Percentiles rank a stretch among this genome's conserved stretches.
Conservation (phyloP, 1,140 invertebrate species). For the Drosophila kohkoa region DNA sequence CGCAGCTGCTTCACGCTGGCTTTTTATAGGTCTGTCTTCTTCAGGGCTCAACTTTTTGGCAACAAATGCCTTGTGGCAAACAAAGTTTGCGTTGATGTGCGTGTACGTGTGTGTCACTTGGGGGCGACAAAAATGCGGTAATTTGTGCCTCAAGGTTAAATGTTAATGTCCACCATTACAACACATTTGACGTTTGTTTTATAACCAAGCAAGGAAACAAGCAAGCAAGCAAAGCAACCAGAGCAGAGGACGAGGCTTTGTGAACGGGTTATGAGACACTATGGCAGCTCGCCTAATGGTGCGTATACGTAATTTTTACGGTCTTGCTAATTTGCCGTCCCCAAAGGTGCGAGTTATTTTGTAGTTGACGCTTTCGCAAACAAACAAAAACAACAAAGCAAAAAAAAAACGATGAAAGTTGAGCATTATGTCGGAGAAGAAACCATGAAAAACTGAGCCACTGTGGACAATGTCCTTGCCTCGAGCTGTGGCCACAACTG, state of each 20-base stretch:
- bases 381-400: neutral
- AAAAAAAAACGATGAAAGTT: constrained; percentile 19
- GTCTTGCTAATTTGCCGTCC: constrained; percentile 60
- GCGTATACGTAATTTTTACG: constrained; percentile 70
- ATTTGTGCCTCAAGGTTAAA: constrained; percentile 80
- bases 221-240: neutral
- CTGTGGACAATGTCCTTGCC: constrained; percentile 58
- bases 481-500: constrained; percentile 53
- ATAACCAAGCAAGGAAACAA: constrained; percentile 2
- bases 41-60: constrained; percentile 39
- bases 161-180: constrained; percentile 78
- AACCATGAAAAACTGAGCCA: constrained; percentile 21
- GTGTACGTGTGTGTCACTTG: constrained; percentile 40
- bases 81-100: constrained; percentile 35
- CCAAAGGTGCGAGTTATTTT: constrained; percentile 16
- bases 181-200: constrained; percentile 74
- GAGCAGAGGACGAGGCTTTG: neutral
- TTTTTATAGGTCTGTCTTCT: constrained; percentile 31
- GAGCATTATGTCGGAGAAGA: constrained; percentile 57
- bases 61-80: constrained; percentile 48
- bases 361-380: neutral
- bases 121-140: constrained; percentile 79
- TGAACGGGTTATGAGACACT: constrained; percentile 68
- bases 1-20: constrained; percentile 38
- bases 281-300: constrained; percentile 32